A percentile compares a stretch with the other conserved stretches of the same genome.
Evolutionary conservation across 2,888 invertebrate species (phyloP).

Genomic region (Oscheius sp.): DNA sequence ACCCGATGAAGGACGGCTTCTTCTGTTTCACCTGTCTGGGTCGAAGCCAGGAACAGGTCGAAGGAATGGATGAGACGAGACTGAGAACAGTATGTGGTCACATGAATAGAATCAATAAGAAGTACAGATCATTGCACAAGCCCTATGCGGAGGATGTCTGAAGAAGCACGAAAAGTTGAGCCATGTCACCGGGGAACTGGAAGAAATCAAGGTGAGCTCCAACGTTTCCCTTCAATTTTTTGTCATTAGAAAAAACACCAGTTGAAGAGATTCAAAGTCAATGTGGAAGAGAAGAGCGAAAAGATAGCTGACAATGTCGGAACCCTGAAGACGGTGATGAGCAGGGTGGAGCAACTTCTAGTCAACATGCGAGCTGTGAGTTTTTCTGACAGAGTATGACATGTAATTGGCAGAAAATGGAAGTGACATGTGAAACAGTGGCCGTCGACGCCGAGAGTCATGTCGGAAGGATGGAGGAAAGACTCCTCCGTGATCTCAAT

Average conservation of each 20-base stretch:
- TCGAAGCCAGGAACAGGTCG: not conserved
- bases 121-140: not conserved
- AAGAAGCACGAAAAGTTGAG: slow-evolving; percentile 10
- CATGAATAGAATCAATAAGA: too few relatives aligned
- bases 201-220: slow-evolving; percentile 4
- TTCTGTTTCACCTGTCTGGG: slow-evolving; percentile 14
- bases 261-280: too few relatives aligned
- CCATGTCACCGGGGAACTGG: not conserved
- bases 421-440: too few relatives aligned
- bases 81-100: too few relatives aligned
- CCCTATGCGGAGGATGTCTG: slow-evolving; percentile 18
- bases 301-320: too few relatives aligned
- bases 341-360: not conserved
- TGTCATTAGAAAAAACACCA: too few relatives aligned
- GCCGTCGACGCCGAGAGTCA: too few relatives aligned
- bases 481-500: too few relatives aligned
- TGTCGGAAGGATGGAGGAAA: too few relatives aligned
- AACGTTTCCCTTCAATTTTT: too few relatives aligned
- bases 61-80: not conserved
- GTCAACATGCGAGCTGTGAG: not conserved
- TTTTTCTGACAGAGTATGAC: not conserved
- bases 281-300: too few relatives aligned
- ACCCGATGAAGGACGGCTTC: slow-evolving; percentile 27
- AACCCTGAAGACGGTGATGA: too few relatives aligned
- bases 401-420: not conserved